Evolutionary conservation across 2,797 vertebrate genomes (phyloP).

Genomic region (Argyrosomus regius): DNA sequence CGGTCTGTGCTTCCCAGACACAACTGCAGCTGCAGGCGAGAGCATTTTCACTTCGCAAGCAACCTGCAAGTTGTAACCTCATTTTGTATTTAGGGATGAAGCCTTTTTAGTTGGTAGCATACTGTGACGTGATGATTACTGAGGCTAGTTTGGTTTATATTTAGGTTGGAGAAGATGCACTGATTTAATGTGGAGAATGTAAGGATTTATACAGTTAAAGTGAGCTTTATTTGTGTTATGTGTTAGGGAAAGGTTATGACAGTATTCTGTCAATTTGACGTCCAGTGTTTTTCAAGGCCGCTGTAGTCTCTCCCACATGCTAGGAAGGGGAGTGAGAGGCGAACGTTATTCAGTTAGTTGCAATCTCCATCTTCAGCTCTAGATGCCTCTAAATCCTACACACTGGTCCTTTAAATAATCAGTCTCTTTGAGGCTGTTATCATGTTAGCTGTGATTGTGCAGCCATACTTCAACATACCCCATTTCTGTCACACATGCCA

Average conservation of each 20-base stretch:
- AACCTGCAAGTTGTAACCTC: conserved; percentile 39
- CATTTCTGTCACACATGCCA: conserved; percentile 4
- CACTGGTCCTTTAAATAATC: too few relatives aligned
- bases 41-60: conserved; percentile 29
- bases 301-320: too few relatives aligned
- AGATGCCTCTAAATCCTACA: too few relatives aligned
- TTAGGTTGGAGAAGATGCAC: background rate
- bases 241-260: background rate
- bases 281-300: too few relatives aligned
- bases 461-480: background rate
- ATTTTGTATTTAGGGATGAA: conserved; percentile 37
- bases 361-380: too few relatives aligned
- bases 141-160: conserved; percentile 5
- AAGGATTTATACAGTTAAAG: background rate
- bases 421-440: background rate
- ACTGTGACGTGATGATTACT: conserved; percentile 18
- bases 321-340: too few relatives aligned
- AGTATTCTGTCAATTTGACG: background rate
- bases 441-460: background rate
- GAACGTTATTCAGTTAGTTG: too few relatives aligned
- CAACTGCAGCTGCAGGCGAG: conserved; percentile 41
- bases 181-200: background rate
- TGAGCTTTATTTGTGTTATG: background rate
- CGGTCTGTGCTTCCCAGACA: conserved; percentile 50
- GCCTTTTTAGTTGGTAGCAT: conserved; percentile 24